phyloP scores from a whole-genome alignment of 2,888 invertebrate species.

The Phortica okadai region DNA sequence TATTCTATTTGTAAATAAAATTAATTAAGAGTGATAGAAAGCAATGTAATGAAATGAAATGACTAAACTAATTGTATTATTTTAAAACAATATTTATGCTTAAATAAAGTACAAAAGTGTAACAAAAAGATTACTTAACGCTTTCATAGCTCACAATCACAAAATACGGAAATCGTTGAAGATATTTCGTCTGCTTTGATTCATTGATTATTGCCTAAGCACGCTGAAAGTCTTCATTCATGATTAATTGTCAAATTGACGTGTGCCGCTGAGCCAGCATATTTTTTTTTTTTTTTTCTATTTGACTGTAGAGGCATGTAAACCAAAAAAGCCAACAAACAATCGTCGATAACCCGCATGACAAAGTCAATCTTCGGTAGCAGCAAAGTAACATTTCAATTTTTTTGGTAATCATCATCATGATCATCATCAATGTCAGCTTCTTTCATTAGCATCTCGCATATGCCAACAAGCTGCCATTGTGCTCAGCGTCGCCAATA shows the following conservation, averaged over 20 bases:
- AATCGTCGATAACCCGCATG: conserved; percentile 56
- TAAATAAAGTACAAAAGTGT: conserved; percentile 10
- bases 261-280: not conserved
- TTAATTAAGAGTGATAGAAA: conserved; percentile 7
- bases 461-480: not conserved
- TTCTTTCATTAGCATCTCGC: not conserved
- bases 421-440: not conserved
- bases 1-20: conserved; percentile 28
- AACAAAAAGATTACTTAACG: not conserved
- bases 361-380: conserved; percentile 4
- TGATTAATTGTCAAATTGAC: conserved; percentile 8
- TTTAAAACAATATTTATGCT: conserved; percentile 17
- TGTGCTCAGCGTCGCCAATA: not conserved
- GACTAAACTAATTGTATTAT: not conserved
- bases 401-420: conserved; percentile 16
- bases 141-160: too few species aligned
- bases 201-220: not conserved
- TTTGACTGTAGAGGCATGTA: conserved; percentile 56
- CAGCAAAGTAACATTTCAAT: not conserved
- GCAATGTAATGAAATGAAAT: not conserved
- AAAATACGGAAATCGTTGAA: too few species aligned
- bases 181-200: not conserved
- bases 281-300: not conserved
- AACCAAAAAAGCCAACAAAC: conserved; percentile 42
- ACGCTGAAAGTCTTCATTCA: not conserved